Evolutionary conservation across 2,888 invertebrate species (phyloP).

Genomic region (Tolmerus cingulatus): DNA sequence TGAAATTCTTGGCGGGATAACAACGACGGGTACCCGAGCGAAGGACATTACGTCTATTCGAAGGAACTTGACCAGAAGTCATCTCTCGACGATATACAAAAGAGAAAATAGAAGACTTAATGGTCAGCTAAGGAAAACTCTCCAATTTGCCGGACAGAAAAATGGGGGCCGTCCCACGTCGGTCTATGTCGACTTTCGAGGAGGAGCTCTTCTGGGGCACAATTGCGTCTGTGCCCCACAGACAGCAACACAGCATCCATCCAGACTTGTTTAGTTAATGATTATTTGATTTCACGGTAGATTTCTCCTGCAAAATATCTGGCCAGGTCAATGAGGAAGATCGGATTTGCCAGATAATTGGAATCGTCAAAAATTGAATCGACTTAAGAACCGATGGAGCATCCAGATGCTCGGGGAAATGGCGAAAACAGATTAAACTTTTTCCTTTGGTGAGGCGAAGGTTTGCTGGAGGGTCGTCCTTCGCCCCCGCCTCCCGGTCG

Average conservation of each 20-base stretch:
- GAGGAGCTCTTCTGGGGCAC: background rate
- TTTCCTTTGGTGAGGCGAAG: background rate
- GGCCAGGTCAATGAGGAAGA: constrained; percentile 23
- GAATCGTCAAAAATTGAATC: constrained; percentile 14
- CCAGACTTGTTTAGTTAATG: constrained; percentile 28
- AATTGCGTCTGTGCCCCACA: background rate
- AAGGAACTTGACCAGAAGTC: background rate
- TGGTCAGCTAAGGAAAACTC: background rate
- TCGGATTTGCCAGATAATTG: constrained; percentile 34
- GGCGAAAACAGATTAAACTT: constrained; percentile 25
- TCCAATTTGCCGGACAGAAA: background rate
- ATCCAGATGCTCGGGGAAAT: constrained; percentile 4
- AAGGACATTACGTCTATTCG: background rate
- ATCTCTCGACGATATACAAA: background rate
- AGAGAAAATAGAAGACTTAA: background rate
- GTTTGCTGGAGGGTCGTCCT: background rate
- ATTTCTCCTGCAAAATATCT: constrained; percentile 18
- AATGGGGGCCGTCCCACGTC: background rate
- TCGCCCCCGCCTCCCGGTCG: background rate
- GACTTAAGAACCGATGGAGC: background rate
- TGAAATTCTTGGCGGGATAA: background rate
- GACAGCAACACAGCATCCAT: background rate
- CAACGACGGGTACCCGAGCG: background rate
- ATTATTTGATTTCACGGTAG: constrained; percentile 35
- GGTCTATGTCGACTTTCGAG: background rate